These are phyloP conservation scores for Gymnothorax reevesii DNA, from an alignment of 2,797 vertebrate species.

Conservation along the genomic window DNA sequence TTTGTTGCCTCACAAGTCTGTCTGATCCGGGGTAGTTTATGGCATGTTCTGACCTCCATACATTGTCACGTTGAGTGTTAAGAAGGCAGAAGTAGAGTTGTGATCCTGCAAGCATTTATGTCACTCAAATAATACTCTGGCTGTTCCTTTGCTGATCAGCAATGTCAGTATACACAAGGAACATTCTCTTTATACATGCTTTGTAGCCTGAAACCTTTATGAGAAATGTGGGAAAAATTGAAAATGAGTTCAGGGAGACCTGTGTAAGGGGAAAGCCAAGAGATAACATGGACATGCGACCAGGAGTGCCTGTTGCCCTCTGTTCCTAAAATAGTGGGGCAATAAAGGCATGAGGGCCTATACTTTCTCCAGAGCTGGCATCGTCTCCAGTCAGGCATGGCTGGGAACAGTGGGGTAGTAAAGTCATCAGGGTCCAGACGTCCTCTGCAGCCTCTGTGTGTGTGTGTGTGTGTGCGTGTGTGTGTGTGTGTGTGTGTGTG, in stretches of 20 bases:
- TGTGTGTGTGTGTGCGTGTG: too few species aligned
- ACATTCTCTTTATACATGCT: not conserved
- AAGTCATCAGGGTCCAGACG: too few species aligned
- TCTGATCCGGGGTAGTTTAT: slow-evolving; percentile 8
- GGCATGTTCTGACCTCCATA: not conserved
- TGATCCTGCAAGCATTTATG: not conserved
- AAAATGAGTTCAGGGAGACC: not conserved
- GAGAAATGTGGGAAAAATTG: not conserved
- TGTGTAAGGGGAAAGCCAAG: too few species aligned
- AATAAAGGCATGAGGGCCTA: too few species aligned
- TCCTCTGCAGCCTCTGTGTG: too few species aligned
- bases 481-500: too few species aligned
- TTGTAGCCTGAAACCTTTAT: not conserved
- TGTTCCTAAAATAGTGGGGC: too few species aligned
- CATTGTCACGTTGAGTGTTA: not conserved
- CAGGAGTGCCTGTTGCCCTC: too few species aligned
- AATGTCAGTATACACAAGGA: not conserved
- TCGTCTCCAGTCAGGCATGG: too few species aligned
- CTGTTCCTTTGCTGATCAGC: not conserved
- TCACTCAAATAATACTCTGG: not conserved
- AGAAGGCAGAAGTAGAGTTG: not conserved
- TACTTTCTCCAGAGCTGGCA: too few species aligned
- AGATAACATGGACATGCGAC: too few species aligned
- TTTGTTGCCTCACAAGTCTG: not conserved
- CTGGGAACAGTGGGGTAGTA: too few species aligned